Evolutionary conservation across 1,140 invertebrate species (phyloP).

Genomic region (Danaus melanippus): DNA sequence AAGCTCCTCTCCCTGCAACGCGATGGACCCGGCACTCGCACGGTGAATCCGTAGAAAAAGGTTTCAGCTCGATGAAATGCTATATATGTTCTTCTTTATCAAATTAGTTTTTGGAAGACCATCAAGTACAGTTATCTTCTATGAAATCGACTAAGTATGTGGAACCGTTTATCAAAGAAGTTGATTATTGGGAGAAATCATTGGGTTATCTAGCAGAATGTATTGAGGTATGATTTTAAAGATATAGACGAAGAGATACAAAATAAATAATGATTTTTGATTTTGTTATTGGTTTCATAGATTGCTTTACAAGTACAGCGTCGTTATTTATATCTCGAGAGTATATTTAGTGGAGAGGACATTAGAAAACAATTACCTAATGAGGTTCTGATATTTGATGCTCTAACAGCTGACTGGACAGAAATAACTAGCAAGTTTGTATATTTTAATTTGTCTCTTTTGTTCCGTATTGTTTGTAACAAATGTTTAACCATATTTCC

Average conservation of each 20-base stretch:
- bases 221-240: conserved; percentile 72
- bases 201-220: conserved; percentile 85
- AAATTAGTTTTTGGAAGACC: conserved; percentile 77
- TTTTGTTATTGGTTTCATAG: conserved; percentile 22
- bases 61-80: too few relatives aligned
- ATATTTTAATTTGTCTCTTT: neutral
- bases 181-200: conserved; percentile 87
- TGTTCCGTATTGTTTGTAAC: conserved; percentile 1
- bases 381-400: conserved; percentile 83
- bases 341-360: conserved; percentile 88
- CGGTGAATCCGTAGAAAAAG: too few relatives aligned
- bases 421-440: conserved; percentile 76
- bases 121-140: conserved; percentile 81
- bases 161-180: conserved; percentile 84
- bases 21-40: too few relatives aligned
- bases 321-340: conserved; percentile 87
- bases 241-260: neutral
- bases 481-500: too few relatives aligned
- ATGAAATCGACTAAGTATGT: conserved; percentile 92
- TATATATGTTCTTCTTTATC: too few relatives aligned
- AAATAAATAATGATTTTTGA: too few relatives aligned
- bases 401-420: conserved; percentile 80
- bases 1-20: too few relatives aligned
- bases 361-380: conserved; percentile 86
- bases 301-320: conserved; percentile 83